Evolutionary conservation across 2,113 vertebrate genomes (phyloP).

Genomic region (Lipotes vexillifer): DNA sequence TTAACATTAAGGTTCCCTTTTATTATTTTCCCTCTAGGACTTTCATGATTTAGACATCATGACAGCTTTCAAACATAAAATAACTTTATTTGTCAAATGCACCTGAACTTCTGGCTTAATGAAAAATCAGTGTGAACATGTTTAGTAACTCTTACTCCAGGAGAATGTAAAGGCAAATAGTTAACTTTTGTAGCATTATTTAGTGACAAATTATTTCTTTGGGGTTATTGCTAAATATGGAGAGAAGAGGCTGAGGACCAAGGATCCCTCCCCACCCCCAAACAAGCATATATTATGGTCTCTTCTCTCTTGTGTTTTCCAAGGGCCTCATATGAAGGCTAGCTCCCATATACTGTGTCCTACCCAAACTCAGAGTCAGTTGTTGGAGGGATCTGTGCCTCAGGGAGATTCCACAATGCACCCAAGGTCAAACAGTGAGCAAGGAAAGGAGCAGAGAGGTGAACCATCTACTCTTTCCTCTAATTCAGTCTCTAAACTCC

Average conservation of each 20-base stretch:
- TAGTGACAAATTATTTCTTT: background rate
- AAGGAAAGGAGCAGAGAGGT: background rate
- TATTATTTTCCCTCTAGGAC: background rate
- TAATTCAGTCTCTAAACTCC: background rate
- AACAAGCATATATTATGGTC: background rate
- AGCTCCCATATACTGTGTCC: rapidly evolving
- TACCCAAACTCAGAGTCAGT: background rate
- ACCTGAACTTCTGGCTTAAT: background rate
- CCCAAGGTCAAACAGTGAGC: background rate
- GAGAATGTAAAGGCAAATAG: background rate
- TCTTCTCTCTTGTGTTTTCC: background rate
- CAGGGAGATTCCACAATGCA: background rate
- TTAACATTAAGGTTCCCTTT: background rate
- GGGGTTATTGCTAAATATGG: background rate
- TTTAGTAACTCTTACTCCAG: background rate
- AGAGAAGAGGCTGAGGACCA: background rate
- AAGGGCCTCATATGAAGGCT: background rate
- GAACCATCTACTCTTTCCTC: background rate
- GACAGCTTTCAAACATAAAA: background rate
- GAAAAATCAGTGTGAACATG: background rate
- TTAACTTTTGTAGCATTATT: background rate
- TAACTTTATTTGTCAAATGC: background rate
- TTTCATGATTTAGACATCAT: background rate
- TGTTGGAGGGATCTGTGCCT: background rate
- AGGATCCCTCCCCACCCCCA: rapidly evolving